phyloP scores from a whole-genome alignment of 2,888 invertebrate species.

The Dyspetes luteomarginatus region DNA sequence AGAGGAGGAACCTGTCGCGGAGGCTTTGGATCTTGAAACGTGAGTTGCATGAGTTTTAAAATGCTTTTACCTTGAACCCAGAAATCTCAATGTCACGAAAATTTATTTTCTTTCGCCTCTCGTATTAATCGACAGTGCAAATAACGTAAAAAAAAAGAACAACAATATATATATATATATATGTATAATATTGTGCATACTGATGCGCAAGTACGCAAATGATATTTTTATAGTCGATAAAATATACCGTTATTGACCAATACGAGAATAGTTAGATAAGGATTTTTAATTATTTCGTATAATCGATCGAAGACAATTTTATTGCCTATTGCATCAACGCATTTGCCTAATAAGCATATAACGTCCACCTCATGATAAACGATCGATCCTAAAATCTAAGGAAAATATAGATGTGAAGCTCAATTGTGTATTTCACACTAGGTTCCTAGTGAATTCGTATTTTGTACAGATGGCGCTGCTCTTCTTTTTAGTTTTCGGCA shows the following conservation, averaged over 20 bases:
- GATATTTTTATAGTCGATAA: conserved; percentile 23
- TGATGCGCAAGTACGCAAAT: conserved; percentile 26
- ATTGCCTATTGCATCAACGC: conserved; percentile 11
- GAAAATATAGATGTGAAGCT: conserved; percentile 4
- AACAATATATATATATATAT: neutral
- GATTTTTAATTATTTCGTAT: neutral
- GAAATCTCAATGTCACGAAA: neutral
- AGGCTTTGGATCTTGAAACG: conserved; percentile 17
- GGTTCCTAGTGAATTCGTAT: neutral
- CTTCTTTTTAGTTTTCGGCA: neutral
- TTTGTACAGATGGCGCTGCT: conserved; percentile 22
- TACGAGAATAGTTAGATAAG: neutral
- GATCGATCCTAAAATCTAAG: neutral
- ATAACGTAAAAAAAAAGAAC: neutral
- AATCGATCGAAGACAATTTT: neutral
- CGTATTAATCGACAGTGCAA: neutral
- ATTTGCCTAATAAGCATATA: conserved; percentile 30
- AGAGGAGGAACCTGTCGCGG: conserved; percentile 29
- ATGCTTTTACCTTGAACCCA: neutral
- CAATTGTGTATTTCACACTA: neutral
- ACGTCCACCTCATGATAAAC: conserved; percentile 24
- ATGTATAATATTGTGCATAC: neutral
- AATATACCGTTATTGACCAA: conserved; percentile 17
- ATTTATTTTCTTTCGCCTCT: neutral
- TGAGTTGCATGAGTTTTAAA: conserved; percentile 34